A percentile compares a stretch with the other conserved stretches of the same genome.
Conservation (phyloP, 2,888 invertebrate genomes). For the Hermaeophaga mercurialis region DNA sequence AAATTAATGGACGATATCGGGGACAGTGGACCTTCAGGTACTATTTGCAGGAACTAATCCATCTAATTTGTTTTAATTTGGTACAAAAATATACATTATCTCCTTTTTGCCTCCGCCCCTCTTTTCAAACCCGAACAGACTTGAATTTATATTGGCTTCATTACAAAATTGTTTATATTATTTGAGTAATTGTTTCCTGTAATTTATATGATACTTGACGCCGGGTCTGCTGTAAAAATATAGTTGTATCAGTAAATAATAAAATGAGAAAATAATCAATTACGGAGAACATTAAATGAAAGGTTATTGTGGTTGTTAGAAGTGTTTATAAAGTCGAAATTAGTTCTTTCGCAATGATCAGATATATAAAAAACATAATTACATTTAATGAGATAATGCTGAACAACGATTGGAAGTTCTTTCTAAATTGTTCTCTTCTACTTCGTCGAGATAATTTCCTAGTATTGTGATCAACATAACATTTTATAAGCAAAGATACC, state of each 20-base stretch:
- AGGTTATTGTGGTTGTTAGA: conserved; percentile 25
- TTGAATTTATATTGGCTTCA: no score
- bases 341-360: conserved; percentile 27
- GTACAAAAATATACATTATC: no score
- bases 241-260: conserved; percentile 11
- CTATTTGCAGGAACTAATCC: no score
- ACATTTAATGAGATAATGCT: conserved; percentile 27
- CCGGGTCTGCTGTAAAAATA: no score
- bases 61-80: no score
- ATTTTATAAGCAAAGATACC: conserved; percentile 9
- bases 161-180: no score
- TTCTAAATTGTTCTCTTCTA: conserved; percentile 8
- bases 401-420: conserved; percentile 10
- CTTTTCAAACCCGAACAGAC: no score
- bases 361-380: conserved; percentile 19
- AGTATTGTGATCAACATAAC: conserved; percentile 17
- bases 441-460: conserved; percentile 10
- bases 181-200: no score
- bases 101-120: no score
- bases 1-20: no score
- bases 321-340: conserved; percentile 28
- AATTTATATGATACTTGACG: no score
- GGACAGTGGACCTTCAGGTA: no score
- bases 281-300: conserved; percentile 22
- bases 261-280: conserved; percentile 18